A percentile compares a stretch with the other conserved stretches of the same genome.
Evolutionary conservation across 2,113 vertebrate species (phyloP).

Genomic region (Plectropomus leopardus): DNA sequence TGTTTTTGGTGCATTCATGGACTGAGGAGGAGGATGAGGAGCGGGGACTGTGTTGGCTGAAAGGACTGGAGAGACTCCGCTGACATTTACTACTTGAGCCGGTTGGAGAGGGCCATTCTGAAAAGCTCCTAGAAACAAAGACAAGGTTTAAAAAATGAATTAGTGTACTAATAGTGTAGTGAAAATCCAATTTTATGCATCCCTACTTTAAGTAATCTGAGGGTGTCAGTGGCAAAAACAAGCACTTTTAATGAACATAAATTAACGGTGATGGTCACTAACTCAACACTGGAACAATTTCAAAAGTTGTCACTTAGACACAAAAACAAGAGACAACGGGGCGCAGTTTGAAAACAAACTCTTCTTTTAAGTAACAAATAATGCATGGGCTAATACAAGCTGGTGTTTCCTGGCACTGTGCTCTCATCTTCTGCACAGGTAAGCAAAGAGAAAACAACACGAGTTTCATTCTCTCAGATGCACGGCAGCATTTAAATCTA

Average conservation of each 20-base stretch:
- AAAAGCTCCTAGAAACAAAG: constrained; percentile 42
- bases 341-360: too few relatives aligned
- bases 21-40: constrained; percentile 8
- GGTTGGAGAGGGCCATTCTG: not conserved
- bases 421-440: not conserved
- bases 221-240: too few relatives aligned
- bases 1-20: constrained; percentile 1
- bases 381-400: not conserved
- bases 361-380: not conserved
- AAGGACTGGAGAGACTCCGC: constrained; percentile 61
- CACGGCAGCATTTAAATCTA: not conserved
- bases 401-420: not conserved
- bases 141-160: not conserved
- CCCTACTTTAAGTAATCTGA: too few relatives aligned
- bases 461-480: not conserved
- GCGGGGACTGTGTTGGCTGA: constrained; percentile 47
- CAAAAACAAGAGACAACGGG: too few relatives aligned
- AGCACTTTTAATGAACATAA: too few relatives aligned
- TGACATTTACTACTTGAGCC: constrained; percentile 42
- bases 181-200: too few relatives aligned
- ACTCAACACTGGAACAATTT: too few relatives aligned
- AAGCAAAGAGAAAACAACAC: not conserved
- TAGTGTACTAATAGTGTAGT: not conserved
- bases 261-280: too few relatives aligned
- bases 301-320: too few relatives aligned